phyloP scores from a whole-genome alignment of 2,797 vertebrate species.

The Denticeps clupeoides region DNA sequence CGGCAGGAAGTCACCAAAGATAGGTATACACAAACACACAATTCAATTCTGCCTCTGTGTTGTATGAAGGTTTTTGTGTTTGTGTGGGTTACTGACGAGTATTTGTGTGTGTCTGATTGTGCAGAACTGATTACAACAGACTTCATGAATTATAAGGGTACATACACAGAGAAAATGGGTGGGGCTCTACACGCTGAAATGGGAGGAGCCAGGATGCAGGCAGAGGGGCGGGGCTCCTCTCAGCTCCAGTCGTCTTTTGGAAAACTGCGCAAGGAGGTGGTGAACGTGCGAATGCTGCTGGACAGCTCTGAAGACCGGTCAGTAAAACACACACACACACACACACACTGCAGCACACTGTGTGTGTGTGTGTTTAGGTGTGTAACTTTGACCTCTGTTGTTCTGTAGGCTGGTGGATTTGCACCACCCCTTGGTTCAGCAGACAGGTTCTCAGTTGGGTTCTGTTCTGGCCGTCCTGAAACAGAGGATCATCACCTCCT shows the following conservation, averaged over 20 bases:
- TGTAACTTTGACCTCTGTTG: too few species aligned
- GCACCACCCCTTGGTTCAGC: too few species aligned
- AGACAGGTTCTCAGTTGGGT: too few species aligned
- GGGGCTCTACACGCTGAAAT: conserved; percentile 48
- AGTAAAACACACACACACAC: not conserved
- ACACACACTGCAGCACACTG: too few species aligned
- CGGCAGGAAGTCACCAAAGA: conserved; percentile 53
- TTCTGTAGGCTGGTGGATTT: too few species aligned
- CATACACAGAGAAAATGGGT: conserved; percentile 38
- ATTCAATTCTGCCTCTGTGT: not conserved
- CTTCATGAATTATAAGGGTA: conserved; percentile 71
- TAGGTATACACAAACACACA: conserved; percentile 20
- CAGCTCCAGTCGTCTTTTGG: conserved; percentile 70
- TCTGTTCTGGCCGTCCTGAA: conserved; percentile 72
- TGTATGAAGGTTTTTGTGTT: not conserved
- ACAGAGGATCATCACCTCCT: conserved; percentile 74
- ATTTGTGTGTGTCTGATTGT: conserved; percentile 14
- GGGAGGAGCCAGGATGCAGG: conserved; percentile 34
- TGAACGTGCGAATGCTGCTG: conserved; percentile 70
- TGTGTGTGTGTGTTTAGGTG: too few species aligned
- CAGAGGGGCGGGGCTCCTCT: conserved; percentile 46
- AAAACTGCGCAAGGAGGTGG: conserved; percentile 69
- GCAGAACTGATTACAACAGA: conserved; percentile 66
- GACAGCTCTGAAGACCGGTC: conserved; percentile 61
- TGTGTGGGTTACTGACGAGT: too few species aligned